phyloP scores from a whole-genome alignment of 2,113 vertebrate species.

The Coturnix japonica region DNA sequence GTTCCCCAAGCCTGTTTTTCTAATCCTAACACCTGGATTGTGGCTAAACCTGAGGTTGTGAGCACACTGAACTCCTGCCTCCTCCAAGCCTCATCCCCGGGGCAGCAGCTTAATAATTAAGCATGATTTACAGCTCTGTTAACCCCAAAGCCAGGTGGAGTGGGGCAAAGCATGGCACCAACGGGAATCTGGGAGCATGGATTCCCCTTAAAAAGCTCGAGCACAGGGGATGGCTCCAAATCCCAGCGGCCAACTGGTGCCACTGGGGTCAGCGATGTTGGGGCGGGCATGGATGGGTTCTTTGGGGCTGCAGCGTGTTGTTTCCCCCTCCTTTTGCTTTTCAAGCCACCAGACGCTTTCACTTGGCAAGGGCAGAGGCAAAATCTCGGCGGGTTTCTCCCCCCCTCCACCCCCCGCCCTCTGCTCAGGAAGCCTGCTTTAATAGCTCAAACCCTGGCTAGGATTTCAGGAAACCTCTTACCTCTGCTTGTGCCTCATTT shows the following conservation, averaged over 20 bases:
- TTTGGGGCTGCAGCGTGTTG: not conserved
- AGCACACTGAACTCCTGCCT: accelerated
- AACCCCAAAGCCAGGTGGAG: not conserved
- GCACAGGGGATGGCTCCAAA: not conserved
- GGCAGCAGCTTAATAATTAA: not conserved
- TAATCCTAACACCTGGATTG: not conserved
- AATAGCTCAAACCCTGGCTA: slow-evolving; percentile 2
- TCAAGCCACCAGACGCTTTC: accelerated
- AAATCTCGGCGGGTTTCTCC: accelerated
- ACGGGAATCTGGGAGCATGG: not conserved
- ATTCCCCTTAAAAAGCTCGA: not conserved
- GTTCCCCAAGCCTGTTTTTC: not conserved
- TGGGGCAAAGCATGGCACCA: not conserved
- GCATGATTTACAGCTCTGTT: not conserved
- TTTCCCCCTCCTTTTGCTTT: not conserved
- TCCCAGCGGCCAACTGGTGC: not conserved
- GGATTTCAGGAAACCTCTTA: slow-evolving; percentile 62
- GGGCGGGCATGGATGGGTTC: not conserved
- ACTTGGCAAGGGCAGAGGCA: not conserved
- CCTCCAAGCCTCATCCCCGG: not conserved
- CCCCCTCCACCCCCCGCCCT: too few species aligned
- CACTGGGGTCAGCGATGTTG: not conserved
- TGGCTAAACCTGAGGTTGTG: not conserved
- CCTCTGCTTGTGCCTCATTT: slow-evolving; percentile 69
- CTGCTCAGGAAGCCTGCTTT: not conserved